A percentile compares a stretch with the other conserved stretches of the same genome.
These are phyloP conservation scores for Argyrosomus regius DNA, from an alignment of 2,797 vertebrate genomes.

Conservation along the genomic window DNA sequence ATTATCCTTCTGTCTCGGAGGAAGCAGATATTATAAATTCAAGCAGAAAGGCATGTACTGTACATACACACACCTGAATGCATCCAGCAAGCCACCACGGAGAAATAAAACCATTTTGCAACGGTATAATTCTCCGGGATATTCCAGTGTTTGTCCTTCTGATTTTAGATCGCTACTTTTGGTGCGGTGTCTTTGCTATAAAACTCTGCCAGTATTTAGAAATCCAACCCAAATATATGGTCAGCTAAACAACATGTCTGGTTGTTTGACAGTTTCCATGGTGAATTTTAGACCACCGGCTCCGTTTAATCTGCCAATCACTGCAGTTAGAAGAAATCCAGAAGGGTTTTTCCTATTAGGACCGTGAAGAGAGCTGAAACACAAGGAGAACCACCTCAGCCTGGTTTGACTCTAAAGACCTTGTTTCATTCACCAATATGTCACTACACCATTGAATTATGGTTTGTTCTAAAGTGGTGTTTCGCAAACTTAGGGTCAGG, in stretches of 20 bases:
- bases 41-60: slow-evolving; percentile 6
- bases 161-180: slow-evolving; percentile 48
- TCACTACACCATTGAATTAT: neutral
- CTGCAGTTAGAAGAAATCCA: slow-evolving; percentile 37
- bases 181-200: slow-evolving; percentile 18
- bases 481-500: too few relatives aligned
- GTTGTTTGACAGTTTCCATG: slow-evolving; percentile 71
- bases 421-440: neutral
- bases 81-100: slow-evolving; percentile 2
- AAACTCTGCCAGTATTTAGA: slow-evolving; percentile 48
- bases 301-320: slow-evolving; percentile 61
- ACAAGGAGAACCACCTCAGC: slow-evolving; percentile 1
- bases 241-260: slow-evolving; percentile 62
- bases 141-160: slow-evolving; percentile 49
- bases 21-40: slow-evolving; percentile 19
- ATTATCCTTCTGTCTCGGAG: slow-evolving; percentile 14
- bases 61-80: slow-evolving; percentile 15
- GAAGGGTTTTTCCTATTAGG: slow-evolving; percentile 61
- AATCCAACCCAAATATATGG: slow-evolving; percentile 62
- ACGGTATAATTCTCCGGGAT: slow-evolving; percentile 17
- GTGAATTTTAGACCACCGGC: slow-evolving; percentile 46
- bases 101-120: slow-evolving; percentile 38
- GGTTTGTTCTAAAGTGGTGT: neutral
- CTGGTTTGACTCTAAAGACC: neutral
- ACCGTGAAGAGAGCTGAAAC: slow-evolving; percentile 41